Base-by-base conservation (phyloP, 2,113 vertebrate species). In the Forbesichthys papilliferus region DNA sequence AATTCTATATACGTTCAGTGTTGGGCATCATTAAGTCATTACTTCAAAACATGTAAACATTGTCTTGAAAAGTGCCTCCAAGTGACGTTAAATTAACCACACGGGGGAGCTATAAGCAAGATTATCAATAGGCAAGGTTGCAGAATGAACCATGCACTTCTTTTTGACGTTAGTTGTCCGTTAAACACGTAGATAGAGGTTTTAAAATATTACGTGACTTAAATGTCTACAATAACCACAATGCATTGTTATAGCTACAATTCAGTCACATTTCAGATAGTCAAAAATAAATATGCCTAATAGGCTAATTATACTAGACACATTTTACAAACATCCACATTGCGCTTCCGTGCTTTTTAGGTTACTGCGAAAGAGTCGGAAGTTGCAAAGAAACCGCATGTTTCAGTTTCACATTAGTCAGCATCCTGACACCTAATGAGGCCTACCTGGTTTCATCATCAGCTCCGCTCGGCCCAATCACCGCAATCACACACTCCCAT, bases 371-470 rank as follows among this genome's bases (percentile, higher is more conserved):
- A 14, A 52, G 51, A 52, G 14, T n/a, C 51, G 36, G 36, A 14
- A 14, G 6, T 14, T 69, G 71, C 49, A 71, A 83, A 71, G 75
- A 83, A 74, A 77, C 68, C 72, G 49, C 36, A 56, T 11, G 14
- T 10, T 66, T 14, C 36, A 42, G 27, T 27, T 74, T 73, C 69
- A 53, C 20, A 3, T 9, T 11, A 56, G 64, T 47, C 54, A 57
- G 20, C 20, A 20, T 16, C 16, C 16, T 16, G 16, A 16, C 16
- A 46, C 42, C 10, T 27, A 13, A 57, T 47, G 36, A 71, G 76
- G 18, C 61, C 48, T 59, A 58, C 48, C 69, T 73, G 13, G 51
- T 80, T 77, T 80, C 73, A 60, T 20, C 34, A 27, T 27, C 46
- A 68, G 57, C 51, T 71, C 64, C 48, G 49, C 51, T 71, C 64